A percentile compares a stretch with the other conserved stretches of the same genome.
Conservation (phyloP, 2,113 vertebrate genomes). For the Hepsetus odoe region DNA sequence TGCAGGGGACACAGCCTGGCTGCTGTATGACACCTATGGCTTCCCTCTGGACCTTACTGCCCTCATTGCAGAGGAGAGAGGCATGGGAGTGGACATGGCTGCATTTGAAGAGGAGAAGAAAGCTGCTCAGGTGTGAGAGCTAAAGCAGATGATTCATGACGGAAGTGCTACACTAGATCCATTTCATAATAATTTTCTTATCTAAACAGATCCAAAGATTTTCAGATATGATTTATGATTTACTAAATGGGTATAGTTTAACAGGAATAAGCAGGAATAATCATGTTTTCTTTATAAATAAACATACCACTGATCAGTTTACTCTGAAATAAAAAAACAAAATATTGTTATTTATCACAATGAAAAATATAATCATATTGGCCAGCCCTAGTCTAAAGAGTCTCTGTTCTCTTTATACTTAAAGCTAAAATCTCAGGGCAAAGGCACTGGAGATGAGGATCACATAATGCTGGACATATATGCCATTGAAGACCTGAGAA, state of each 20-base stretch:
- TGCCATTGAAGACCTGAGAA: conserved; percentile 93
- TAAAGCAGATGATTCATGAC: not conserved
- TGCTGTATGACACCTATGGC: conserved; percentile 94
- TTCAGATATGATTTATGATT: too few species aligned
- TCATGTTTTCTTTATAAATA: too few species aligned
- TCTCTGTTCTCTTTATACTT: not conserved
- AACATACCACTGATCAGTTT: too few species aligned
- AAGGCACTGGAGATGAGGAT: conserved; percentile 86
- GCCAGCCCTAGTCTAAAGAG: not conserved
- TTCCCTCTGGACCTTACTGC: conserved; percentile 95
- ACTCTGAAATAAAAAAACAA: too few species aligned
- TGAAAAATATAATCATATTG: too few species aligned
- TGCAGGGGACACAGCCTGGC: conserved; percentile 94
- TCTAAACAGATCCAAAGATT: too few species aligned
- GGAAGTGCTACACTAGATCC: not conserved
- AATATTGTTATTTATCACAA: too few species aligned
- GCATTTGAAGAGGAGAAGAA: conserved; percentile 94
- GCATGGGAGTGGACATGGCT: conserved; percentile 85
- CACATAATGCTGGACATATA: conserved; percentile 98
- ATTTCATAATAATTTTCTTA: not conserved
- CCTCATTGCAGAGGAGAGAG: conserved; percentile 95
- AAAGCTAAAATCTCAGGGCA: conserved; percentile 94
- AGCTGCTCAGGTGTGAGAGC: conserved; percentile 84
- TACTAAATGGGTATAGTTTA: too few species aligned
- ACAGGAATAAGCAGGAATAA: too few species aligned